A percentile compares a stretch with the other conserved stretches of the same genome.
These are phyloP conservation scores for Lepilemur septentrionalis DNA, from an alignment of 2,797 vertebrate species.

Conservation along the genomic window DNA sequence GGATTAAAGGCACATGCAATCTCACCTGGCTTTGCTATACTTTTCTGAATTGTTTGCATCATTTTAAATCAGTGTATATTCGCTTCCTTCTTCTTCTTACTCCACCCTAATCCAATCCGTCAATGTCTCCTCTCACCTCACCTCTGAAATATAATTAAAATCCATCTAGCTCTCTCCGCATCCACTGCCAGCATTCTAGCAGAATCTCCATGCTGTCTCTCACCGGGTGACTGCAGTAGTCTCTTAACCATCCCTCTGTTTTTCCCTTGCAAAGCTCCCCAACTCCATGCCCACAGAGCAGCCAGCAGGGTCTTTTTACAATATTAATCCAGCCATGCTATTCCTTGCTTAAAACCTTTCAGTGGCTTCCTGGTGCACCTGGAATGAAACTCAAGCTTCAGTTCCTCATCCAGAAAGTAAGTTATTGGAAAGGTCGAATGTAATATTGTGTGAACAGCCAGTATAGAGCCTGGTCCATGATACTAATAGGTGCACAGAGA, in stretches of 20 bases:
- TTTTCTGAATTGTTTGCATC: background rate
- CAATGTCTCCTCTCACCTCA: background rate
- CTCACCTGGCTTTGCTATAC: background rate
- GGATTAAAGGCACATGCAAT: no score
- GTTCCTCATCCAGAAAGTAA: background rate
- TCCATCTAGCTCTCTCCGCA: background rate
- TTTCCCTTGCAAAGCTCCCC: background rate
- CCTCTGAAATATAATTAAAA: background rate
- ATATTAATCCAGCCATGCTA: background rate
- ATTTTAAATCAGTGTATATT: background rate
- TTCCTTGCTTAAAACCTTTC: background rate
- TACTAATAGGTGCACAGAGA: background rate
- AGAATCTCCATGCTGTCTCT: background rate
- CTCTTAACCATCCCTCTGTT: background rate
- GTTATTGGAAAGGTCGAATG: background rate
- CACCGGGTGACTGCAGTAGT: background rate
- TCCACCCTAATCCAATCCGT: background rate
- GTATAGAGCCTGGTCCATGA: background rate
- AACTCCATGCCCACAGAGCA: background rate
- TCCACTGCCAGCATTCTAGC: background rate
- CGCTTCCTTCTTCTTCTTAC: background rate
- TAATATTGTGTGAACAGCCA: background rate
- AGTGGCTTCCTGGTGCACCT: background rate
- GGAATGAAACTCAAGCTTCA: background rate
- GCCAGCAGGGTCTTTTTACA: background rate